Evolutionary conservation across 2,797 vertebrate species (phyloP).

Genomic region (Sparidentex hasta): DNA sequence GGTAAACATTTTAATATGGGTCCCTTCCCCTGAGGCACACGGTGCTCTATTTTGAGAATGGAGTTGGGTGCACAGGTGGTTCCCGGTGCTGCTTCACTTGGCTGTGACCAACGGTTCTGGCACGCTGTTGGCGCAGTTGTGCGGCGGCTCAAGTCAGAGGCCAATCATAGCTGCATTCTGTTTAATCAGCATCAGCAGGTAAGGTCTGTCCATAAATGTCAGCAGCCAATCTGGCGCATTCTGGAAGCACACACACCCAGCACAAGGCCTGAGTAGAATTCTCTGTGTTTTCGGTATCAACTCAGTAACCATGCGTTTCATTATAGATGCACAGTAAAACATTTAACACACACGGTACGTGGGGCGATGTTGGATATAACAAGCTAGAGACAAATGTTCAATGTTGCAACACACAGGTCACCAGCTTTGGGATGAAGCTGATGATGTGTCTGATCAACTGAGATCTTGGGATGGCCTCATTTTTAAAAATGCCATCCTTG

Average conservation of each 20-base stretch:
- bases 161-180: not conserved
- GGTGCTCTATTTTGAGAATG: conserved; percentile 39
- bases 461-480: no score
- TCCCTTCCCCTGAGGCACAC: conserved; percentile 5
- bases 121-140: conserved; percentile 26
- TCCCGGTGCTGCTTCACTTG: conserved; percentile 6
- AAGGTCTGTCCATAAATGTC: not conserved
- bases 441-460: no score
- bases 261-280: not conserved
- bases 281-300: not conserved
- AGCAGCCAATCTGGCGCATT: not conserved
- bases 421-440: no score
- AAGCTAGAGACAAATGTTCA: not conserved
- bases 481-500: no score
- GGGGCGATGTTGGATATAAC: not conserved
- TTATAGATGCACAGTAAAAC: not conserved
- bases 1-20: conserved; percentile 12
- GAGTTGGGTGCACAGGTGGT: conserved; percentile 51
- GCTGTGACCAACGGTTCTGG: conserved; percentile 21
- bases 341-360: not conserved
- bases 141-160: conserved; percentile 17
- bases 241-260: not conserved
- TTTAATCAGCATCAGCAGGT: not conserved
- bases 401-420: not conserved
- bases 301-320: not conserved